Evolutionary conservation across 1,140 invertebrate genomes (phyloP).

Genomic region (Anoplophora glabripennis): DNA sequence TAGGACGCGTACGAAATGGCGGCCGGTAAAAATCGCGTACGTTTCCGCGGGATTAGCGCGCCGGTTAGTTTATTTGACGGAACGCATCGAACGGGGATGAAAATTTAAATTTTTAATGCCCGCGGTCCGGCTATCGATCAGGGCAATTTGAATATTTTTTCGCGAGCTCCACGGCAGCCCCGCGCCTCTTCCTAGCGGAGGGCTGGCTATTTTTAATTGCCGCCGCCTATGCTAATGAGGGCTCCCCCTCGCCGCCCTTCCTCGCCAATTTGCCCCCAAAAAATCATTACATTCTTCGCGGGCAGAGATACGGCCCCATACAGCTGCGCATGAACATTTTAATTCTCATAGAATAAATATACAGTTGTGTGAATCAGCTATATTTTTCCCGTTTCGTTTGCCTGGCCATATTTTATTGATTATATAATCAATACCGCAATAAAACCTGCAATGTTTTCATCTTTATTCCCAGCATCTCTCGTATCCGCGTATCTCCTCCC

Average conservation of each 20-base stretch:
- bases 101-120: too few species aligned
- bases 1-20: too few species aligned
- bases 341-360: slow-evolving; percentile 45
- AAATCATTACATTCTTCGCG: slow-evolving; percentile 50
- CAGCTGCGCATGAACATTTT: slow-evolving; percentile 48
- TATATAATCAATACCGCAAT: slow-evolving; percentile 53
- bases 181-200: not conserved
- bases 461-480: slow-evolving; percentile 47
- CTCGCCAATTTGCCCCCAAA: slow-evolving; percentile 39
- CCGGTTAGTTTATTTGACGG: too few species aligned
- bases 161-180: too few species aligned
- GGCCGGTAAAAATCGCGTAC: too few species aligned
- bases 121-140: too few species aligned
- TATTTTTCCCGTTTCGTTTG: slow-evolving; percentile 47
- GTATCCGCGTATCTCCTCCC: slow-evolving; percentile 3
- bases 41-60: too few species aligned
- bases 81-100: too few species aligned
- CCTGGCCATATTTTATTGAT: slow-evolving; percentile 52
- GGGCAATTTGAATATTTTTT: too few species aligned
- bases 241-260: slow-evolving; percentile 27
- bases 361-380: slow-evolving; percentile 46
- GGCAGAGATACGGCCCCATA: slow-evolving; percentile 34
- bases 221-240: slow-evolving; percentile 43
- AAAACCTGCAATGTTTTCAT: slow-evolving; percentile 53
- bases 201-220: slow-evolving; percentile 22